Percentiles rank a stretch among this genome's conserved stretches.
phyloP scores from a whole-genome alignment of 2,888 invertebrate species.

The Hemistola chrysoprasaria region DNA sequence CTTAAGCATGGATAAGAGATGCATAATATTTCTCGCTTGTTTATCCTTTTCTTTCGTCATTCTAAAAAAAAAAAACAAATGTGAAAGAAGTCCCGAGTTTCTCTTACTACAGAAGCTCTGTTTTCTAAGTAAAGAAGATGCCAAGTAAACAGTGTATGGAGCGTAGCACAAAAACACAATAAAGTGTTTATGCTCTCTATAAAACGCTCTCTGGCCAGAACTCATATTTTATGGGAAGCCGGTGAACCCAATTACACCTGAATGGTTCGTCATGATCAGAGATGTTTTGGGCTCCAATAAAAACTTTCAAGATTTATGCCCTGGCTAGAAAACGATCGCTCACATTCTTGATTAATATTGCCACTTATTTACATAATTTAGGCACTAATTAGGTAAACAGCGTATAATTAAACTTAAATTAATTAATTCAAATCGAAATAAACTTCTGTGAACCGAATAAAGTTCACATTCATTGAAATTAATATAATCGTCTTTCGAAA shows the following conservation, averaged over 20 bases:
- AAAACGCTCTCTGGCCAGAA: slow-evolving; percentile 67
- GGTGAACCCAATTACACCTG: slow-evolving; percentile 77
- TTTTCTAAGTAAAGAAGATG: slow-evolving; percentile 20
- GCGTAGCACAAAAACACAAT: slow-evolving; percentile 66
- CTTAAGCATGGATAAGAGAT: no score
- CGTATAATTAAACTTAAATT: slow-evolving; percentile 16
- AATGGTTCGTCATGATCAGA: slow-evolving; percentile 78
- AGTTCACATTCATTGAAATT: no score
- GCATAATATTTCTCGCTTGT: no score
- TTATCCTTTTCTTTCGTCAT: no score
- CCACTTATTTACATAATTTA: slow-evolving; percentile 57
- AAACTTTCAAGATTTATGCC: slow-evolving; percentile 70
- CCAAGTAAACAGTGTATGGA: slow-evolving; percentile 45
- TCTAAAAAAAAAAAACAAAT: neutral
- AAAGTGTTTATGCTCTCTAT: slow-evolving; percentile 77
- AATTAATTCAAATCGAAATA: slow-evolving; percentile 13
- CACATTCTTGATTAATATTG: slow-evolving; percentile 57
- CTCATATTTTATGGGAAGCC: slow-evolving; percentile 75
- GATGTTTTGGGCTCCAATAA: slow-evolving; percentile 70
- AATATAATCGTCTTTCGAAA: no score
- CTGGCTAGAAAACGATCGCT: slow-evolving; percentile 52
- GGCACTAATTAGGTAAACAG: slow-evolving; percentile 36
- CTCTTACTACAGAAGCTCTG: neutral
- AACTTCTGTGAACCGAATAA: neutral
- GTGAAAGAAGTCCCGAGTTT: no score